Base-by-base conservation (phyloP, 2,113 vertebrate genomes). In the Tautogolabrus adspersus region DNA sequence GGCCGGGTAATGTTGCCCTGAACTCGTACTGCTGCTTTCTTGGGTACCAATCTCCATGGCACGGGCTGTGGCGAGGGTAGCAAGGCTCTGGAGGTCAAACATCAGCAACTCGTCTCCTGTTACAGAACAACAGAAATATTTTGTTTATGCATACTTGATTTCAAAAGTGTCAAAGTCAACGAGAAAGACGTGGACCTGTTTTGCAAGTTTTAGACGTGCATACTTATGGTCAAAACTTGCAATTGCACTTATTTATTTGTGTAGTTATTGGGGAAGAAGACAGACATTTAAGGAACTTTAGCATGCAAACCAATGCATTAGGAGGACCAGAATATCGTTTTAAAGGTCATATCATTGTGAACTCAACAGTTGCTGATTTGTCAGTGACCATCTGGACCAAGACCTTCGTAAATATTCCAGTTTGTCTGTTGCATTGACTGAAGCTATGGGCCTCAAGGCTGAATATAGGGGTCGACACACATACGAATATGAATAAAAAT, bases 31-130 rank as follows among this genome's bases (percentile, higher is more conserved):
- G 37, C 7, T 80, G 55, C 40, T 54, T 21, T 87, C 91, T 0
- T 88, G 90, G 8, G 94, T 87, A 75, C 82, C 94, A 81, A 94
- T 84, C 77, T 96, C 96, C 77, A 94, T 93, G 0, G 97, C 96
- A 83, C 97, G 97, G 65, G 97, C 97, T 0, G 96, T 93, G 1
- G 98, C 97, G 87, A 98, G 91, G 0, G 96, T 98, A 55, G 97
- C 98, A 40, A 98, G 94, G 75, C 95, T 96, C 87, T 95, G 96
- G 63, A 99, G 95, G 92, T 97, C 96, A 87, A 96, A 97, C 83
- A 95, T 94, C 76, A 96, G 92, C 82, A 95, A 55, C 40, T 98
- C 96, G 69, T 96, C 96, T 54, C 94, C 97, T 94, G 93, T 94
- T 37, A 58, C 8, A 8, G 44, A 92, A 84, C 23, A 85, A 68